Percentiles rank a stretch among this genome's conserved stretches.
Evolutionary conservation across 2,888 invertebrate species (phyloP).

Genomic region (Cinara cedri): DNA sequence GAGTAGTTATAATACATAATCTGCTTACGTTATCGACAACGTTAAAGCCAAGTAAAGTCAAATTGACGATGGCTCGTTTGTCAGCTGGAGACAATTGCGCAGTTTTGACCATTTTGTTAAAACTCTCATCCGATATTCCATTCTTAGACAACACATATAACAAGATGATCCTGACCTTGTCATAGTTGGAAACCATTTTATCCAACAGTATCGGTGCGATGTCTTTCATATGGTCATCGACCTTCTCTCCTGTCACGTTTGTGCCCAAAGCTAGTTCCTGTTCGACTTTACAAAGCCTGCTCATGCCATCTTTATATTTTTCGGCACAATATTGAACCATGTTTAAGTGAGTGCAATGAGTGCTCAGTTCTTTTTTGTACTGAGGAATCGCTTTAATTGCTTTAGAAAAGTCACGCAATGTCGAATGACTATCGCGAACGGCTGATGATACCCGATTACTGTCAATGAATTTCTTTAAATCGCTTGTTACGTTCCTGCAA

Average conservation of each 20-base stretch:
- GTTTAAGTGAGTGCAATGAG: conserved; percentile 97
- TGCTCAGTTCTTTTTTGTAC: conserved; percentile 98
- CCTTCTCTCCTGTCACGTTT: conserved; percentile 97
- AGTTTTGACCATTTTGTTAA: conserved; percentile 96
- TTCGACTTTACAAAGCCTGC: conserved; percentile 89
- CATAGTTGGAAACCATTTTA: conserved; percentile 79
- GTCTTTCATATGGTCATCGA: conserved; percentile 98
- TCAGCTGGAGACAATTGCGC: conserved; percentile 85
- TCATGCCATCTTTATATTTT: conserved; percentile 75
- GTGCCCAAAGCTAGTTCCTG: conserved; percentile 99
- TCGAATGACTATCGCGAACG: conserved; percentile 81
- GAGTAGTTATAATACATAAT: too few relatives aligned
- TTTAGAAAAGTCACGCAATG: conserved; percentile 94
- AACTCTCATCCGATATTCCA: conserved; percentile 97
- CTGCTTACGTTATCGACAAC: conserved; percentile 70
- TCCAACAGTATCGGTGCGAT: conserved; percentile 97
- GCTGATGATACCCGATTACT: conserved; percentile 84
- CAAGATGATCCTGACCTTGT: conserved; percentile 96
- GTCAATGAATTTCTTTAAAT: conserved; percentile 95
- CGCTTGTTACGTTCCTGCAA: conserved; percentile 87
- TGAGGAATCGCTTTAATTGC: conserved; percentile 99
- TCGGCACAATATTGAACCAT: conserved; percentile 99
- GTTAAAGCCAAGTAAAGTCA: conserved; percentile 90
- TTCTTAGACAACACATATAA: conserved; percentile 98
- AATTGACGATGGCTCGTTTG: conserved; percentile 94